These are phyloP conservation scores for Globodera rostochiensis DNA, from an alignment of 1,140 invertebrate genomes.

Conservation along the genomic window DNA sequence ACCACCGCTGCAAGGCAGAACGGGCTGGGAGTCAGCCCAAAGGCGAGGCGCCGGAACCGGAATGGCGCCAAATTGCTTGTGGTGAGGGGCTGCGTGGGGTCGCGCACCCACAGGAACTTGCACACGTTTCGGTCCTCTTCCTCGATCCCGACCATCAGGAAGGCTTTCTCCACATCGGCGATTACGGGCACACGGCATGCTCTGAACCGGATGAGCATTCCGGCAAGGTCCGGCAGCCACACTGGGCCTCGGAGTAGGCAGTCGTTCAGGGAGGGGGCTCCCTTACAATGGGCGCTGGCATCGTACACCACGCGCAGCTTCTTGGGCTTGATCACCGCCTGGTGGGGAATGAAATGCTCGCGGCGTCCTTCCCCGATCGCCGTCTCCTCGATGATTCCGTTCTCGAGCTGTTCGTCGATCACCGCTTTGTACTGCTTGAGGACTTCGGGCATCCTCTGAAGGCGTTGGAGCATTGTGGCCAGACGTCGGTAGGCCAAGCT, in stretches of 20 bases:
- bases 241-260: conserved; percentile 45
- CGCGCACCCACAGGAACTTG: conserved; percentile 50
- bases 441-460: conserved; percentile 13
- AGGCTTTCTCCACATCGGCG: conserved; percentile 27
- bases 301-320: conserved; percentile 66
- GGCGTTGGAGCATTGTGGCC: neutral
- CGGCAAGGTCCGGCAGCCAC: conserved; percentile 37
- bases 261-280: conserved; percentile 63
- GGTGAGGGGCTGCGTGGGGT: conserved; percentile 23
- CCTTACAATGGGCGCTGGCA: conserved; percentile 52
- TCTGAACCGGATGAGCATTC: conserved; percentile 41
- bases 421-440: conserved; percentile 22
- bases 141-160: conserved; percentile 42
- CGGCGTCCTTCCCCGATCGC: neutral
- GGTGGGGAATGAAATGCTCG: conserved; percentile 32
- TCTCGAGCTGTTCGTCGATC: conserved; percentile 13
- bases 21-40: conserved; percentile 26
- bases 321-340: conserved; percentile 42
- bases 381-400: conserved; percentile 21
- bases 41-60: conserved; percentile 39
- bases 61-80: conserved; percentile 18
- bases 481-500: neutral
- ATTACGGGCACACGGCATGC: conserved; percentile 30
- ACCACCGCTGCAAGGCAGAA: conserved; percentile 22
- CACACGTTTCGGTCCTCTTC: conserved; percentile 29